A percentile compares a stretch with the other conserved stretches of the same genome.
phyloP scores from a whole-genome alignment of 2,888 invertebrate species.

The Orthonevra nobilis region DNA sequence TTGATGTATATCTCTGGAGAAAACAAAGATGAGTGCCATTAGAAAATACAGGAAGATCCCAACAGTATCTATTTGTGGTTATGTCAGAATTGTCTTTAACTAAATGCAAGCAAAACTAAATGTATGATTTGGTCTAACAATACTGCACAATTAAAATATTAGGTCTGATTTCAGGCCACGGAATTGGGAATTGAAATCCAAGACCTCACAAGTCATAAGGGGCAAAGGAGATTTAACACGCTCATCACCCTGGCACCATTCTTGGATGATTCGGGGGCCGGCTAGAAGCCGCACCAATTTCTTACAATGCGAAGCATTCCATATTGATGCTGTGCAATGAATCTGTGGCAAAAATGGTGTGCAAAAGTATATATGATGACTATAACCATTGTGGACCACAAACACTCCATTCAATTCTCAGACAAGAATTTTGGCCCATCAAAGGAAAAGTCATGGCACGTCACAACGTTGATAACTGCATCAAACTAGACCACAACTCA shows the following conservation, averaged over 20 bases:
- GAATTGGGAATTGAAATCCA: not conserved
- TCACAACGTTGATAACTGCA: not conserved
- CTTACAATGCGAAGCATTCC: not conserved
- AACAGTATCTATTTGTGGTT: no score
- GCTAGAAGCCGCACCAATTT: not conserved
- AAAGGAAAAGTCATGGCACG: not conserved
- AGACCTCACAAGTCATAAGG: not conserved
- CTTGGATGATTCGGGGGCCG: not conserved
- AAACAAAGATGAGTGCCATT: no score
- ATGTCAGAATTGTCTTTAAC: no score
- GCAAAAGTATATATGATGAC: not conserved
- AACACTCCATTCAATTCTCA: not conserved
- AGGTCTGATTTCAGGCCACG: no score
- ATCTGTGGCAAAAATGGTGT: not conserved
- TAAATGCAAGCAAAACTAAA: no score
- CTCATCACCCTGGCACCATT: not conserved
- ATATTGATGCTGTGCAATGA: not conserved
- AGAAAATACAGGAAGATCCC: no score
- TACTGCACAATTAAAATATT: no score
- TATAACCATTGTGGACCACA: not conserved
- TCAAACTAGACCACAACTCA: not conserved
- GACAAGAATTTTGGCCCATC: conserved; percentile 12
- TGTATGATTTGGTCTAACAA: no score
- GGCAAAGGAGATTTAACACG: not conserved
- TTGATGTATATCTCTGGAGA: no score